Evolutionary conservation across 2,888 invertebrate species (phyloP), one percentile per base, ranked within the genome.

Genomic region (Sinopyrophorus schimmeli): DNA sequence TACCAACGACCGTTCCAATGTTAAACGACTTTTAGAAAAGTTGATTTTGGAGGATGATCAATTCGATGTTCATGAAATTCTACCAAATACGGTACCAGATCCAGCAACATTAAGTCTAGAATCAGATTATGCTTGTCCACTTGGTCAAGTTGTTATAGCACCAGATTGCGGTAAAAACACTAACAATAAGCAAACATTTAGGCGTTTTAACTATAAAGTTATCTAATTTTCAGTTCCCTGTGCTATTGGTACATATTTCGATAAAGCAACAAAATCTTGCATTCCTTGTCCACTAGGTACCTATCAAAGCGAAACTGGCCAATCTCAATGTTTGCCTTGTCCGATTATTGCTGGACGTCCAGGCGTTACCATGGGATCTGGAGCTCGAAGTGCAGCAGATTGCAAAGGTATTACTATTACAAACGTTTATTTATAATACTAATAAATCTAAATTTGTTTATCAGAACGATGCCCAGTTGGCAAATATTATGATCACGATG

Each of bases 21-120:
- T 93, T 0, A 84, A 92, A 69, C 79, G 84, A 46, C 78, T 96
- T 48, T 76, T 97, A 61, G 91, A 96, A 74, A 89, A 88, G 71
- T 79, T 95, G 1, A 94, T 96, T 58, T 80, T 95, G 53, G 92
- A 95, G 76, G 90, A 93, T 72, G 92, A 92, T 75, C 92, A 93
- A 72, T 92, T 95, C 69, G 93, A 93, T 65, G 94, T 95, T 2
- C 83, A 89, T 64, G 92, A 90, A 66, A 93, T 93, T 64, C 76
- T 95, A 39, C 96, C 96, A 9, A 96, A 95, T 67, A 96, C 95
- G 0, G 87, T 92, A 0, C 93, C 95, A 0, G 95, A 96, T 74
- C 91, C 95, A 46, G 89, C 92, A 5, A 92, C 93, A 2, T 76
- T 97, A 47, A 75, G 81, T 14, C 76, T 97, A n/a, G 82, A 87